A percentile compares a stretch with the other conserved stretches of the same genome.
Evolutionary conservation across 1,140 invertebrate species (phyloP).

Genomic region (Dreissena polymorpha): DNA sequence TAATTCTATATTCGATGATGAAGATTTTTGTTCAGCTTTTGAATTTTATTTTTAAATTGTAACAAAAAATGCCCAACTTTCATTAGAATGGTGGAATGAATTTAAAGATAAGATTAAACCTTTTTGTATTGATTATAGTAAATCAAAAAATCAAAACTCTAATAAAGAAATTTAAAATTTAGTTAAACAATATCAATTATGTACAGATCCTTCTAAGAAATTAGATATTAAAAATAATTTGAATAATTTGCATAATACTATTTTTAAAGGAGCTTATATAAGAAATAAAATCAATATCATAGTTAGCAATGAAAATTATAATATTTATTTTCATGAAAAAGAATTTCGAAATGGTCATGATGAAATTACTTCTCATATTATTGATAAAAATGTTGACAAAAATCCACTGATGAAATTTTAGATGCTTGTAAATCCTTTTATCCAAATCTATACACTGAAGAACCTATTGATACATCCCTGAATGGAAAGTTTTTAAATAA

Average conservation of each 20-base stretch:
- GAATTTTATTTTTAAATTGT: conserved; percentile 37
- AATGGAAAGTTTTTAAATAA: conserved; percentile 51
- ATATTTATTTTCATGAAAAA: conserved; percentile 48
- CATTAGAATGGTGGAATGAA: conserved; percentile 51
- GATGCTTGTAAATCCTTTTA: conserved; percentile 56
- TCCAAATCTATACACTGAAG: conserved; percentile 54
- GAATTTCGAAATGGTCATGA: conserved; percentile 36
- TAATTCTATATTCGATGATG: conserved; percentile 54
- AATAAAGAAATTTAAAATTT: conserved; percentile 25
- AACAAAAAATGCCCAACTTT: background rate
- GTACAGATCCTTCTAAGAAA: conserved; percentile 2
- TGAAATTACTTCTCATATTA: conserved; percentile 48
- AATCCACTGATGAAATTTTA: conserved; percentile 48
- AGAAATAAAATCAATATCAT: conserved; percentile 48
- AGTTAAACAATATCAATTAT: conserved; percentile 39
- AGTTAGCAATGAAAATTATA: conserved; percentile 52
- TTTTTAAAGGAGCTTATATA: conserved; percentile 30
- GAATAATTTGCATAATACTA: conserved; percentile 32
- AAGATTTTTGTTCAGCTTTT: conserved; percentile 38
- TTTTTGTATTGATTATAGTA: conserved; percentile 53
- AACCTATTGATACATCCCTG: conserved; percentile 47
- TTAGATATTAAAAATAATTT: conserved; percentile 47
- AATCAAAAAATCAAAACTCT: conserved; percentile 39
- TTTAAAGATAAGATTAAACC: conserved; percentile 52
- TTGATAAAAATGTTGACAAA: conserved; percentile 15